These are phyloP conservation scores for Apaloderma vittatum DNA, from an alignment of 2,113 vertebrate species.

Conservation along the genomic window DNA sequence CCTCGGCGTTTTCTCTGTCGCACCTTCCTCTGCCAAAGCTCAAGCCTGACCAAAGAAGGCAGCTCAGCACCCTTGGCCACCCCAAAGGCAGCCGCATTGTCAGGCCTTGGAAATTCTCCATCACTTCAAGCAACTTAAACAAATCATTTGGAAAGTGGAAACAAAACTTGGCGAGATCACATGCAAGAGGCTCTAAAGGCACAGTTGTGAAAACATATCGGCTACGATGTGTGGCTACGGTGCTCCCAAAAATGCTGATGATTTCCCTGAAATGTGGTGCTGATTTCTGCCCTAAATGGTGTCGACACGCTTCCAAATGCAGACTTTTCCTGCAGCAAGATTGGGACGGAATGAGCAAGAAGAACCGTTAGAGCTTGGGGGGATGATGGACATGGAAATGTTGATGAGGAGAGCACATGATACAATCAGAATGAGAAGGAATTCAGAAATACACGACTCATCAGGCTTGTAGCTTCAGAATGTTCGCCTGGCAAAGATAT, in stretches of 20 bases:
- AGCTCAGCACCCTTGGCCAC: not conserved
- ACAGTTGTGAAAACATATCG: not conserved
- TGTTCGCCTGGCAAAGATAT: not conserved
- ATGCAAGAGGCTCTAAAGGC: not conserved
- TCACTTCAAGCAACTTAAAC: not conserved
- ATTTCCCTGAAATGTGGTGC: not conserved
- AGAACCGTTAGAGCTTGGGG: not conserved
- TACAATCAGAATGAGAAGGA: not conserved
- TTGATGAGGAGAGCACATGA: not conserved
- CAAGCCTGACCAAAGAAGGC: not conserved
- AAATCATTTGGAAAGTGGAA: not conserved
- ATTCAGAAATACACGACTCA: not conserved
- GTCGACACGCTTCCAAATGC: not conserved
- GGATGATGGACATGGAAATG: no score
- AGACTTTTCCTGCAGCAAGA: not conserved
- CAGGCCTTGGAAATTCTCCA: not conserved
- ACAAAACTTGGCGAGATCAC: not conserved
- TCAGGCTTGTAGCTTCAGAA: not conserved
- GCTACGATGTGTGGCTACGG: accelerated
- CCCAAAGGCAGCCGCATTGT: not conserved
- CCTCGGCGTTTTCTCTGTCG: not conserved
- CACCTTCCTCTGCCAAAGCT: not conserved
- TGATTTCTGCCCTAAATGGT: not conserved
- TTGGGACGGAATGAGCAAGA: not conserved
- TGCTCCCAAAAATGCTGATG: not conserved